Percentiles rank a stretch among this genome's conserved stretches.
Evolutionary conservation across 64 coral and sea anemone species (phyloP).

Genomic region (Dendronephthya gigantea): DNA sequence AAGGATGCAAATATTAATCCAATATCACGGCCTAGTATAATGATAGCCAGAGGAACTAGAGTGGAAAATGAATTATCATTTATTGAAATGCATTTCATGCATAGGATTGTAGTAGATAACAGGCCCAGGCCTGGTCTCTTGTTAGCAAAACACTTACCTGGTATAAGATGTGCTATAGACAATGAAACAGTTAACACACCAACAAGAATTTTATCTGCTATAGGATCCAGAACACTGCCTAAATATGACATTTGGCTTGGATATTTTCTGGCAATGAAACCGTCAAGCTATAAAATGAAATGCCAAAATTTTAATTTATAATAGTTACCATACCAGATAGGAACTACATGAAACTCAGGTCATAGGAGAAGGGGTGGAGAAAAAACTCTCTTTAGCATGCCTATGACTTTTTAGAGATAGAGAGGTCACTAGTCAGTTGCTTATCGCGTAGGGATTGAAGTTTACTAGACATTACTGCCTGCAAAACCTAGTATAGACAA

Average conservation of each 20-base stretch:
- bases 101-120: no score
- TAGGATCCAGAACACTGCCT: slow-evolving; percentile 86
- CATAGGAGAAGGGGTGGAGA: background rate
- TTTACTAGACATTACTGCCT: no score
- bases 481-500: no score
- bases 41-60: slow-evolving; percentile 67
- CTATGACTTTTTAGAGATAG: no score
- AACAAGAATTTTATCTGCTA: slow-evolving; percentile 93
- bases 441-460: no score
- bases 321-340: no score
- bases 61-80: no score
- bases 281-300: slow-evolving; percentile 67
- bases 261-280: slow-evolving; percentile 92
- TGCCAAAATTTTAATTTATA: background rate
- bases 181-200: slow-evolving; percentile 69
- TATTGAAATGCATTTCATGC: no score
- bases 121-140: no score
- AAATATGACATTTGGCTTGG: slow-evolving; percentile 87
- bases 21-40: slow-evolving; percentile 80
- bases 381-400: no score
- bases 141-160: slow-evolving; percentile 48
- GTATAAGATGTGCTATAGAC: slow-evolving; percentile 60
- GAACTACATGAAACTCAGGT: no score
- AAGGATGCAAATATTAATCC: slow-evolving; percentile 55
- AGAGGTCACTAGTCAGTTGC: no score